Conservation (phyloP, 2,888 invertebrate genomes). For the Anthophora plumipes region DNA sequence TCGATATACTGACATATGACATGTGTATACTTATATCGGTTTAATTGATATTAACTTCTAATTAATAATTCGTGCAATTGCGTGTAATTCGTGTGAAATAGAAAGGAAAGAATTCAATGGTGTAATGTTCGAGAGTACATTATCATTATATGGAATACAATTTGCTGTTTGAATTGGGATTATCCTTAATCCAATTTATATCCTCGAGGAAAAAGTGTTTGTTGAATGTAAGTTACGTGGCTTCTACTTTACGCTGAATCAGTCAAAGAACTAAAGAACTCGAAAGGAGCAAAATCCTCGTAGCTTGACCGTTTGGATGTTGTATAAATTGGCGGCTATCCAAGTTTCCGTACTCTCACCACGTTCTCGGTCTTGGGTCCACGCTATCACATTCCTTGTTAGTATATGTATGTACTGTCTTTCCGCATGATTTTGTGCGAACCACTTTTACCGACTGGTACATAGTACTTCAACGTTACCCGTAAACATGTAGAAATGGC, state of each 20-base stretch:
- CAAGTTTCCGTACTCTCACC: slow-evolving; percentile 70
- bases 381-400: slow-evolving; percentile 67
- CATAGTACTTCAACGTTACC: neutral
- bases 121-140: neutral
- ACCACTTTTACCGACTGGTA: slow-evolving; percentile 28
- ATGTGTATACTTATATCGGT: neutral
- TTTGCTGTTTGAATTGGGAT: neutral
- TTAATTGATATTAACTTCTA: neutral
- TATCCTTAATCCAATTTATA: neutral
- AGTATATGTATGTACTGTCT: slow-evolving; percentile 47
- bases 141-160: neutral
- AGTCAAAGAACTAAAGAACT: slow-evolving; percentile 71
- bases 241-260: slow-evolving; percentile 44
- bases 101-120: neutral
- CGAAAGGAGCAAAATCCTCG: slow-evolving; percentile 71
- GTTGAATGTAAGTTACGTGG: slow-evolving; percentile 10
- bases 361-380: slow-evolving; percentile 44
- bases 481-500: slow-evolving; percentile 33
- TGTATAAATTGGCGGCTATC: slow-evolving; percentile 73
- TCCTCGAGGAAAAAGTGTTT: neutral
- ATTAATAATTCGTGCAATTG: neutral
- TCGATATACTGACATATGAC: neutral
- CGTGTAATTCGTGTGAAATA: neutral
- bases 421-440: slow-evolving; percentile 50
- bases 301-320: slow-evolving; percentile 66